These are phyloP conservation scores for Amazona vittata DNA, from an alignment of 2,113 vertebrate species.

Conservation along the genomic window DNA sequence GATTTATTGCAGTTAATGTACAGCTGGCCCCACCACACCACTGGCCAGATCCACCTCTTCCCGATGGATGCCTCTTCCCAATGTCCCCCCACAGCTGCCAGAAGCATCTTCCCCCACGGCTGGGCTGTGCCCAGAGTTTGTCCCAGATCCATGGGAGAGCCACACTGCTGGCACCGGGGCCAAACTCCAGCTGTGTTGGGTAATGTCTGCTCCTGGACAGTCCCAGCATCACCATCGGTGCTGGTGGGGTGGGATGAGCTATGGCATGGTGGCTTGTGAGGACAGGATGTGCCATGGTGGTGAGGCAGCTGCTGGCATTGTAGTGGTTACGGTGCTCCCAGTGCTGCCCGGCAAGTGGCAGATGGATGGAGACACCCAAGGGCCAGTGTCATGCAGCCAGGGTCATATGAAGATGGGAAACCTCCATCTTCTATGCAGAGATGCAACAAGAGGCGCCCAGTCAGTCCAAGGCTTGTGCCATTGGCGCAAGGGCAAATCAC, in stretches of 20 bases:
- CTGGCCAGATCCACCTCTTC: not conserved
- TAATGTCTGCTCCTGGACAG: not conserved
- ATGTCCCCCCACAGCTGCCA: accelerated
- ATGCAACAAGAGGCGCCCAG: accelerated
- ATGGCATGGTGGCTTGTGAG: not conserved
- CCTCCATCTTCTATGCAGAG: not conserved
- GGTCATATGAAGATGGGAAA: accelerated
- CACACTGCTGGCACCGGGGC: not conserved
- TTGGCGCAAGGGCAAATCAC: not conserved
- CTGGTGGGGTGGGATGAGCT: not conserved
- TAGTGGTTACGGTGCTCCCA: accelerated
- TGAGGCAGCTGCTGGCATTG: not conserved
- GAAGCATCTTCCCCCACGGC: not conserved
- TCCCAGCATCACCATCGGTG: not conserved
- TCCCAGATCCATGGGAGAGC: not conserved
- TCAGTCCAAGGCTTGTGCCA: not conserved
- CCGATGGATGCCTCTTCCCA: not conserved
- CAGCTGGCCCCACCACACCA: not conserved
- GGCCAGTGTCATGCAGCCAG: not conserved
- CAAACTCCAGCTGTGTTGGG: not conserved
- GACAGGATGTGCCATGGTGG: accelerated
- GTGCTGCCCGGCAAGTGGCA: accelerated
- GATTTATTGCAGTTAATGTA: slow-evolving; percentile 25
- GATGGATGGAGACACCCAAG: not conserved
- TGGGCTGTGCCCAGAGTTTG: not conserved